phyloP scores from a whole-genome alignment of 2,888 invertebrate species.

The Drosophila merina region DNA sequence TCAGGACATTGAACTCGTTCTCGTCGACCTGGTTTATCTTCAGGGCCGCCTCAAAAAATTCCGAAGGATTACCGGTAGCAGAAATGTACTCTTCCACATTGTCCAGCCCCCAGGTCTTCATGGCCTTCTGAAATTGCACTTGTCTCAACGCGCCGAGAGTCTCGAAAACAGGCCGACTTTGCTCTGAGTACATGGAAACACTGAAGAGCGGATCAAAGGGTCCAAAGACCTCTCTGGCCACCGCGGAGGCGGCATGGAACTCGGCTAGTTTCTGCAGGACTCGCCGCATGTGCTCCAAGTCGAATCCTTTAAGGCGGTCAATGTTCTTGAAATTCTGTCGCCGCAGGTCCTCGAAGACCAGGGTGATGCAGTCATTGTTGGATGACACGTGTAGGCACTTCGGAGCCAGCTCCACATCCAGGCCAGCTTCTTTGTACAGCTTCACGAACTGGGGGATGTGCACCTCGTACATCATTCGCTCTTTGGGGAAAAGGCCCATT shows the following conservation, averaged over 20 bases:
- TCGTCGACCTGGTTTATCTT: constrained; percentile 42
- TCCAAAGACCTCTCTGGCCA: constrained; percentile 59
- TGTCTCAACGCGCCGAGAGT: constrained; percentile 26
- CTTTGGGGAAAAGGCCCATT: constrained; percentile 78
- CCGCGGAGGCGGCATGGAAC: constrained; percentile 78
- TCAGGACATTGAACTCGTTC: constrained; percentile 64
- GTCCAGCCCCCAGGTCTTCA: constrained; percentile 27
- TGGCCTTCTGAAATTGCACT: constrained; percentile 21
- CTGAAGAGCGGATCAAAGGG: constrained; percentile 47
- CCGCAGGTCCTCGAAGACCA: constrained; percentile 77
- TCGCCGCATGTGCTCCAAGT: constrained; percentile 62
- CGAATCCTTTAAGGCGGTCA: constrained; percentile 71
- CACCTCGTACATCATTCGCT: constrained; percentile 69
- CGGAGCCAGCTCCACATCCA: constrained; percentile 62
- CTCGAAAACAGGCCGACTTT: constrained; percentile 40
- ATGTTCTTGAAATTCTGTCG: constrained; percentile 59
- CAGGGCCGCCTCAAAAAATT: constrained; percentile 25
- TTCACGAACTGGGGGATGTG: constrained; percentile 70
- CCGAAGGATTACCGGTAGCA: background rate
- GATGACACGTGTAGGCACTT: constrained; percentile 61
- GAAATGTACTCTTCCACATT: constrained; percentile 15
- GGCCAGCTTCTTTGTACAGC: constrained; percentile 66
- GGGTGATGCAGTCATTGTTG: constrained; percentile 57
- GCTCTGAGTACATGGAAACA: constrained; percentile 45
- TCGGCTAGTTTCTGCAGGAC: constrained; percentile 73